Base-by-base conservation (phyloP, 2,113 vertebrate genomes). In the Thryonomys swinderianus region DNA sequence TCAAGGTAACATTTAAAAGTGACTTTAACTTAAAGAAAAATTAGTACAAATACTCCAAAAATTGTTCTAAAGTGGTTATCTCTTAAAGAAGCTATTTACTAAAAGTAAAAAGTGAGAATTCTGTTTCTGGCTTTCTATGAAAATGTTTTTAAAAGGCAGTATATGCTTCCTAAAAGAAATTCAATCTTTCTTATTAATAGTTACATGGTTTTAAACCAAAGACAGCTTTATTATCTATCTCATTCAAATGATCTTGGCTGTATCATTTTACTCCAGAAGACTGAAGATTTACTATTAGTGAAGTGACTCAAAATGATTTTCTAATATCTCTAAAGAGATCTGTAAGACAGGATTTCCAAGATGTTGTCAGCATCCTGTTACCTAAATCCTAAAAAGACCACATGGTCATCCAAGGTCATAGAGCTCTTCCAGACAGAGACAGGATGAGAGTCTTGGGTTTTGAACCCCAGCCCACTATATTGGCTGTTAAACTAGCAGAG, bases 1-100 rank as follows among this genome's bases (percentile, higher is more conserved):
- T 86, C 17, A 66, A 90, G 85, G 37, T 57, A 25, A 42, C 32
- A 48, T 94, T 92, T 84, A 62, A 80, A 96, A 93, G 30, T 11
- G 73, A 67, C 76, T 14, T 67, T 83, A 30, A 30, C 71, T 96
- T 89, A 71, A 74, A 92, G 67, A 90, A 92, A 96, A 92, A 91
- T 71, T 69, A 93, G 40, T 40, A 86, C 86, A 90, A 2, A 10
- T 61, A 78, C 0, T 42, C 7, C 27, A 14, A 21, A 55, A 64
- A 23, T 3, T 86, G 66, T 78, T 82, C 64, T 74, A 48, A 88
- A 67, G 81, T 71, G 73, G 85, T 79, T 10, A 79, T 78, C n/a
- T 81, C 93, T 64, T 66, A n/a, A 89, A 81, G 76, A 73, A 69
- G 25, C 37, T 40, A 32, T 87, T 95, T 71, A 87, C 5, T n/a